A percentile compares a stretch with the other conserved stretches of the same genome.
Evolutionary conservation across 2,888 invertebrate genomes (phyloP).

Genomic region (Conops quadrifasciatus): DNA sequence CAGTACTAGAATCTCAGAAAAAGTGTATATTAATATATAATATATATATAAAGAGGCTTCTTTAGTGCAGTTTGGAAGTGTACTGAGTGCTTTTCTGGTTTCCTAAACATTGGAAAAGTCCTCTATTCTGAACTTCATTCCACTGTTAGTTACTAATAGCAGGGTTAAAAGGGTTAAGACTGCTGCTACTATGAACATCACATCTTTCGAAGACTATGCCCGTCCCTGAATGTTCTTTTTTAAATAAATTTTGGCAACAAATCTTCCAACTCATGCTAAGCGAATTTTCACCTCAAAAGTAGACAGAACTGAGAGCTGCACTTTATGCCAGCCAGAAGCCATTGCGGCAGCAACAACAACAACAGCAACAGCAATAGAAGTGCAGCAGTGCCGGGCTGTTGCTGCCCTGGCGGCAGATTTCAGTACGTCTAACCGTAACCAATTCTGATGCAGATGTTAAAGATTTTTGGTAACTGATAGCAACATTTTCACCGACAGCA

Average conservation of each 20-base stretch:
- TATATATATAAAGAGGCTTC: too few species aligned
- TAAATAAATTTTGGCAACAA: constrained; percentile 6
- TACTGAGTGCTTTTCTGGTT: too few species aligned
- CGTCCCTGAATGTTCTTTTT: background rate
- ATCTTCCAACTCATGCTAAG: constrained; percentile 31
- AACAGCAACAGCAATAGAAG: constrained; percentile 16
- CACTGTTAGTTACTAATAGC: too few species aligned
- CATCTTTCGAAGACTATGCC: too few species aligned
- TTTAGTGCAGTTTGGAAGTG: too few species aligned
- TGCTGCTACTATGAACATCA: too few species aligned
- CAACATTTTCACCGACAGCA: constrained; percentile 40
- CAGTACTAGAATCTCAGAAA: too few species aligned
- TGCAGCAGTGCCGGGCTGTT: background rate
- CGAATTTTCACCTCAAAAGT: constrained; percentile 29
- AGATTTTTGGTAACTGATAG: constrained; percentile 43
- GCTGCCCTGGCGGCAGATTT: too few species aligned
- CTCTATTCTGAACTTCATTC: background rate
- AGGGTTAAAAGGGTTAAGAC: too few species aligned
- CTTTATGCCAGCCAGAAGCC: constrained; percentile 4
- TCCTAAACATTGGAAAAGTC: too few species aligned
- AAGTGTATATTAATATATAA: too few species aligned
- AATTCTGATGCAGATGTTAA: constrained; percentile 45
- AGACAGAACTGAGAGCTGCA: constrained; percentile 11
- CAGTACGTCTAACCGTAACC: constrained; percentile 1
- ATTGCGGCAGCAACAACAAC: constrained; percentile 12